phyloP scores from a whole-genome alignment of 2,888 invertebrate genomes.

The Choristoneura rosaceana region DNA sequence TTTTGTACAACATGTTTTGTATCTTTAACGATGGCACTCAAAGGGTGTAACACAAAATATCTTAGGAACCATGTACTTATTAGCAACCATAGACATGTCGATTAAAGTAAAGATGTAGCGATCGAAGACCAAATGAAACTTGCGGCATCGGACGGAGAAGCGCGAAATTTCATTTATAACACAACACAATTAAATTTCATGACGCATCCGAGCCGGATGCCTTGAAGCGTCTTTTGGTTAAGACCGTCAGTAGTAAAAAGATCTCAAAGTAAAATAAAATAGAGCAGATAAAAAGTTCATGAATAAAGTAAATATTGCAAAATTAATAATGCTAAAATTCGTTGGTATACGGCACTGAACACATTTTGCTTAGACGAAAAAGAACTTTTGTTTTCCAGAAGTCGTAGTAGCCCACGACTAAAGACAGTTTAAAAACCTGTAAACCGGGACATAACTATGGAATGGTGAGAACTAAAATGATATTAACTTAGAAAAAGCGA shows the following conservation, averaged over 20 bases:
- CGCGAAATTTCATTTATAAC: neutral
- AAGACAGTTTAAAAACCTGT: slow-evolving; percentile 36
- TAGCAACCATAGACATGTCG: slow-evolving; percentile 29
- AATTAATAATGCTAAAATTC: neutral
- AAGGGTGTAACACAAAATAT: slow-evolving; percentile 35
- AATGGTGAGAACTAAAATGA: slow-evolving; percentile 65
- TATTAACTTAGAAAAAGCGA: slow-evolving; percentile 69
- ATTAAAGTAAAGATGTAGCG: slow-evolving; percentile 4
- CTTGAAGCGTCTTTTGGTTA: neutral
- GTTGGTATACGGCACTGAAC: slow-evolving; percentile 6
- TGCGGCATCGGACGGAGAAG: neutral
- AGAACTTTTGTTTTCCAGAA: neutral
- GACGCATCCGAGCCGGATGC: neutral
- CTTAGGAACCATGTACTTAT: slow-evolving; percentile 44
- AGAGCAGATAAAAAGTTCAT: slow-evolving; percentile 1
- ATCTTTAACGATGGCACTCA: slow-evolving; percentile 26
- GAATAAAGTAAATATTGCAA: slow-evolving; percentile 1
- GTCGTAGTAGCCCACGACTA: neutral
- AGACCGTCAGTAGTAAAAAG: neutral
- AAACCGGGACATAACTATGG: slow-evolving; percentile 46
- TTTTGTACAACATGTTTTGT: neutral
- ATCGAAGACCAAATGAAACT: neutral
- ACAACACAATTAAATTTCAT: neutral
- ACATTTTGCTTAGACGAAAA: neutral
- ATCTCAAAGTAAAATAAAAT: neutral